Evolutionary conservation across 1,140 invertebrate species (phyloP), one percentile per base, ranked within the genome.

Genomic region (Drosophila paulistorum): DNA sequence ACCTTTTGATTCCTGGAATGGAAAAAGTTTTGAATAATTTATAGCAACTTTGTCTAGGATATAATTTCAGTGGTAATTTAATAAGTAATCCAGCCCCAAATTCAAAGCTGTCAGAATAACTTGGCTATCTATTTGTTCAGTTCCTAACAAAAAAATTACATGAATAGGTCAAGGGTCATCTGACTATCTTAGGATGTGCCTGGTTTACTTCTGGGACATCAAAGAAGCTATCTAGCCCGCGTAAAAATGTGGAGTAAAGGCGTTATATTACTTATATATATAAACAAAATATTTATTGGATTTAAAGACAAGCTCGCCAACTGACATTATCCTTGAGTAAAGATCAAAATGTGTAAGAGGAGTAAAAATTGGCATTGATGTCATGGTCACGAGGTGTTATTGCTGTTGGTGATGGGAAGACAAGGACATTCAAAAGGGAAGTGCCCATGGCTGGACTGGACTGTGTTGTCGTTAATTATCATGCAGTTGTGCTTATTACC

Each of bases 381-480:
- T 10, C 45, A 51, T 51, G 45, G 45, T 7, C 45, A 51, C 45
- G 20, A 51, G 7, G 35, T 33, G 62, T n/a, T 14, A 14, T 39
- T 13, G 37, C 5, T 13, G 11, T 6, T 30, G 30, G 30, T 30
- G 30, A 30, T 7, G 30, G 30, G 30, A 30, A 13, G 37, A 14
- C 13, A 23, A 51, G 39, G 42, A 62, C 6, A 39, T n/a, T n/a
- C 11, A 3, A 13, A 13, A 41, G 13, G 45, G 45, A 51, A 51
- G 17, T 11, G 7, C 17, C 23, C 80, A 65, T 62, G 74, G 51
- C 75, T 79, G 37, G 11, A 73, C 58, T 75, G 39, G 7, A 11
- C 35, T 37, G 63, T 72, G 68, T 54, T 83, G 76, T 65, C 74
- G 79, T 83, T 87, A 86, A 86, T 86, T 86, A 87, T 87, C 61